Percentiles rank a stretch among this genome's conserved stretches.
These are phyloP conservation scores for Temnopleurus reevesii DNA, from an alignment of 53 echinoderm and acorn worm species.

Conservation along the genomic window DNA sequence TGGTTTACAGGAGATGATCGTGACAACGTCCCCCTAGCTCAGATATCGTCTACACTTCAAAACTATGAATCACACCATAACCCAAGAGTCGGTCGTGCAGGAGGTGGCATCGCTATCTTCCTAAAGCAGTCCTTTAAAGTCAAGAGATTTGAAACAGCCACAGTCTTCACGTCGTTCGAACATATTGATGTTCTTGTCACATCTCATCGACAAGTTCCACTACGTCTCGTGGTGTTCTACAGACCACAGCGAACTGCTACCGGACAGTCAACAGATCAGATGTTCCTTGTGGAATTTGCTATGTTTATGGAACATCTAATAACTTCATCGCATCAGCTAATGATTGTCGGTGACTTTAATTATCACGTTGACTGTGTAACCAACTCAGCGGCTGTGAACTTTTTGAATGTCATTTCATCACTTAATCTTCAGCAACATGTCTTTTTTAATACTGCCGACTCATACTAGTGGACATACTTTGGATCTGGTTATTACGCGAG, in stretches of 20 bases:
- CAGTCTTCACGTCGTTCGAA: conserved; percentile 43
- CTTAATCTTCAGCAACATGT: conserved; percentile 31
- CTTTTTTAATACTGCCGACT: not conserved
- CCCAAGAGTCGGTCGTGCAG: not conserved
- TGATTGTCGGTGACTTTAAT: conserved; percentile 38
- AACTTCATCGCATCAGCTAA: conserved; percentile 13
- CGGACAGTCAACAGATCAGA: conserved; percentile 35
- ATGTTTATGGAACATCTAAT: conserved; percentile 17
- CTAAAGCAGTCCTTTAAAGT: conserved; percentile 7
- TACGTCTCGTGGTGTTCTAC: not conserved
- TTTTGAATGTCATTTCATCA: not conserved
- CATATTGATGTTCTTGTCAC: conserved; percentile 27
- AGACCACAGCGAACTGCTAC: conserved; percentile 35
- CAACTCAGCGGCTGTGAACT: not conserved
- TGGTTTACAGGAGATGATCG: conserved; percentile 22
- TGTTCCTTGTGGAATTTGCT: conserved; percentile 20
- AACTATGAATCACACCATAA: conserved; percentile 11
- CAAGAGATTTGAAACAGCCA: not conserved
- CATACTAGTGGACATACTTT: conserved; percentile 1
- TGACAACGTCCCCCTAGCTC: conserved; percentile 35
- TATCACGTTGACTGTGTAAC: conserved; percentile 18
- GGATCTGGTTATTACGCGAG: conserved; percentile 22
- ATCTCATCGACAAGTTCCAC: conserved; percentile 12
- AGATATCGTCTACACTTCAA: conserved; percentile 46
- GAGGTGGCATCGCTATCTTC: conserved; percentile 29